Conservation (phyloP, 2,797 vertebrate genomes). For the Hafferia zeledoni region DNA sequence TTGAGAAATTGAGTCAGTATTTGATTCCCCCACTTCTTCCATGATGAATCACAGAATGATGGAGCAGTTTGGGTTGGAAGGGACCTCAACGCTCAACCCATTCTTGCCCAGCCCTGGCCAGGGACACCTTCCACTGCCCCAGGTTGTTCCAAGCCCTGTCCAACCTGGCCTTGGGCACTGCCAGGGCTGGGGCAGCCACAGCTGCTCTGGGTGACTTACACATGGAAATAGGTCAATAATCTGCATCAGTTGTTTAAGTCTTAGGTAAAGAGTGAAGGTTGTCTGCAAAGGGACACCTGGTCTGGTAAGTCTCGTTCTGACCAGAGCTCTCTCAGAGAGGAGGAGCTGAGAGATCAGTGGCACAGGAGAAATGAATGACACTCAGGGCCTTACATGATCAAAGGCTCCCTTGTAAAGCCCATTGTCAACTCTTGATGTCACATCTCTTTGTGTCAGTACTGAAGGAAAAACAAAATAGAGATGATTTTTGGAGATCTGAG, state of each 20-base stretch:
- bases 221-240: not conserved
- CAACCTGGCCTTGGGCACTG: not conserved
- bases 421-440: constrained; percentile 36
- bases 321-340: not conserved
- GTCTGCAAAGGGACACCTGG: not conserved
- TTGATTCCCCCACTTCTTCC: not conserved
- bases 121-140: not conserved
- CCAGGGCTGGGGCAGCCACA: not conserved
- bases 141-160: not conserved
- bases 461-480: constrained; percentile 37
- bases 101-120: not conserved
- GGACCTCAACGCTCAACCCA: not conserved
- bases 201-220: not conserved
- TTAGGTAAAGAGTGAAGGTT: accelerated
- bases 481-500: constrained; percentile 16
- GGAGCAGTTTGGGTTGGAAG: not conserved
- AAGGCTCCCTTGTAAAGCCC: constrained; percentile 33
- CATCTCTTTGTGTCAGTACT: constrained; percentile 35
- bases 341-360: constrained; percentile 9
- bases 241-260: no score
- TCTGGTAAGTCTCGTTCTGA: not conserved
- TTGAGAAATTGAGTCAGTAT: accelerated
- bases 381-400: constrained; percentile 38
- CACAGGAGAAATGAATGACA: not conserved
- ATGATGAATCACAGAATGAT: accelerated